Conservation (phyloP, 2,888 invertebrate species). For the Xylocampa areola region DNA sequence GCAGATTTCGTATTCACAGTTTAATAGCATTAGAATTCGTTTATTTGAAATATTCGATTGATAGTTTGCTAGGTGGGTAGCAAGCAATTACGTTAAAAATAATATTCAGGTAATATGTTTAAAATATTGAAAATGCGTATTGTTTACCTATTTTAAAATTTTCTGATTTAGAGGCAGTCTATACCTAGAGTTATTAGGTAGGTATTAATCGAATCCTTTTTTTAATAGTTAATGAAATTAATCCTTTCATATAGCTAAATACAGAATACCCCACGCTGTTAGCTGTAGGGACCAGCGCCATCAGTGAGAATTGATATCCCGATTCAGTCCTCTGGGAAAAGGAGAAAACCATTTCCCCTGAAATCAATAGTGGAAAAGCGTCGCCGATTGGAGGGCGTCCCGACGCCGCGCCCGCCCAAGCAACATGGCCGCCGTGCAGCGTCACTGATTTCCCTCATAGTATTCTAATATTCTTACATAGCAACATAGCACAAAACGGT, state of each 20-base stretch:
- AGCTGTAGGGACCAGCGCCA: conserved; percentile 3
- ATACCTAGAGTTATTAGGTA: too few relatives aligned
- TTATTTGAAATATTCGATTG: conserved; percentile 8
- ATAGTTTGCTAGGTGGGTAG: too few relatives aligned
- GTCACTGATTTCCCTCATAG: conserved; percentile 44
- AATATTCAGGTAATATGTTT: too few relatives aligned
- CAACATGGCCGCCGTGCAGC: conserved; percentile 79
- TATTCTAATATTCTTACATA: conserved; percentile 14
- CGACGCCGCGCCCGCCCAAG: conserved; percentile 74
- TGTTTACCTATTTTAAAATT: too few relatives aligned
- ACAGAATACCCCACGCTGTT: conserved; percentile 7
- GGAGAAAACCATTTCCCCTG: conserved; percentile 72
- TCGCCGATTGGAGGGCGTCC: conserved; percentile 77
- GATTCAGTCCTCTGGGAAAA: conserved; percentile 48
- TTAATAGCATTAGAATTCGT: conserved; percentile 30
- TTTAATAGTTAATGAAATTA: too few relatives aligned
- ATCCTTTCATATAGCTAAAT: conserved; percentile 3
- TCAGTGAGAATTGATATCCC: too few relatives aligned
- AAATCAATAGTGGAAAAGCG: conserved; percentile 82
- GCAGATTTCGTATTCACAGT: conserved; percentile 42
- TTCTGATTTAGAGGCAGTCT: too few relatives aligned
- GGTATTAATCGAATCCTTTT: too few relatives aligned
- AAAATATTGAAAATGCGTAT: too few relatives aligned
- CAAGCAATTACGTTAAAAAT: too few relatives aligned
- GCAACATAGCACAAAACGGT: not conserved